Evolutionary conservation across 2,888 invertebrate genomes (phyloP), one percentile per base, ranked within the genome.

Genomic region (Agrochola lychnidis): DNA sequence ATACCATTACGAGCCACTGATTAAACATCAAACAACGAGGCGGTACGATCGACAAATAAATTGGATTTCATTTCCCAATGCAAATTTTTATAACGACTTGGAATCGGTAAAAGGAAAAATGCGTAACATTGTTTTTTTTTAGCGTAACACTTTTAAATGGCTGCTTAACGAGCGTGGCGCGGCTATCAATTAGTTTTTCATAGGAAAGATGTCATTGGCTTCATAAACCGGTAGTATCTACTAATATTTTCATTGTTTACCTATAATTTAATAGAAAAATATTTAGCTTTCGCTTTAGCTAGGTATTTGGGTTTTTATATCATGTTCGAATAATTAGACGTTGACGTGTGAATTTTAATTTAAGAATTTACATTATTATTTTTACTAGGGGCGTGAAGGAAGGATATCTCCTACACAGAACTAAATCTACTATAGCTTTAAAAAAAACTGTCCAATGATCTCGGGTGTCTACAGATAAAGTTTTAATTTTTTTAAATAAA

Each of bases 121-220:
- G 90, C 84, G 76, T 86, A 79, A 87, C 75, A 82, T 83, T 78
- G 68, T 75, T 78, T 80, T 82, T 78, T 79, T 87, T 86, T 82
- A 78, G 82, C 87, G 89, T 89, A 81, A 87, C 82, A 77, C 80
- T 88, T 87, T 87, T 87, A 88, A 79, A 84, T 88, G 86, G 79
- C 79, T 90, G 91, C 76, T 88, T 85, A 90, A 90, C 88, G 77
- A 91, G 89, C 92, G 92, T 90, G 88, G 90, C 90, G 85, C 62
- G 75, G 78, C 82, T 81, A 91, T 91, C 86, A 90, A 90, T 91
- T 89, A 88, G 87, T 91, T 91, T 88, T 85, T 87, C 75, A 78
- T 73, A 79, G 76, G 61, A 76, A 74, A 82, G 51, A 59, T 81
- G 81, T 82, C 83, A 69, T 70, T 79, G 78, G 74, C 69, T 42